Base-by-base conservation (phyloP, 2,888 invertebrate species). In the Cephus runcator region DNA sequence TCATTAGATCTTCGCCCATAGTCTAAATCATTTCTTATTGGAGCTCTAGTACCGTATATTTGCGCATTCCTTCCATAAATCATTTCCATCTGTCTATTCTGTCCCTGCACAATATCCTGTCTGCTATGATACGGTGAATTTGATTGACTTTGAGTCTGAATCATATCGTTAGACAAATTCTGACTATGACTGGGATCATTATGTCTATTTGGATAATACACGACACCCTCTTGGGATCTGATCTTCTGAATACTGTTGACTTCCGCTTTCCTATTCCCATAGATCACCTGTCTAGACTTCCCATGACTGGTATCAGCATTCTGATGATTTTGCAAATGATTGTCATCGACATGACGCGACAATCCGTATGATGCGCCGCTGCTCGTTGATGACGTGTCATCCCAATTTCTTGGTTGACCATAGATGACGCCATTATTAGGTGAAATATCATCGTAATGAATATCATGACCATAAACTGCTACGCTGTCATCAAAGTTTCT, bases 361-460 rank as follows among this genome's bases (percentile, higher is more conserved):
- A 77, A 69, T 15, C 81, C 80, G 76, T 78, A 73, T 11, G 77
- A 78, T 33, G 77, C 68, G 35, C 34, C 35, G 34, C 73, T 69
- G 69, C 69, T 56, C 11, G 73, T 69, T 12, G 80, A 78, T 34
- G 81, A 76, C n/a, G 79, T 76, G 23, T 89, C 87, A 12, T 88
- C 86, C 12, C 84, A 85, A 76, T 84, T 86, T 79, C 84, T 87
- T 23, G 85, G 84, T 69, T 79, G 86, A 31, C 84, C 84, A 77
- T 88, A 85, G 36, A 87, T 84, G 79, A 87, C 83, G 9, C 89
- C 87, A 34, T 88, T 88, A 76, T 81, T 87, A 11, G 81, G 76
- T 3, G 81, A 76, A 23, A 80, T 81, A 34, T 85, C 86, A 11
- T 76, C 80, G 15, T 81, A 73, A 3, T 79, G 73, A 73, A 77